phyloP scores from a whole-genome alignment of 2,888 invertebrate species.

The Xestia rhomboidea region DNA sequence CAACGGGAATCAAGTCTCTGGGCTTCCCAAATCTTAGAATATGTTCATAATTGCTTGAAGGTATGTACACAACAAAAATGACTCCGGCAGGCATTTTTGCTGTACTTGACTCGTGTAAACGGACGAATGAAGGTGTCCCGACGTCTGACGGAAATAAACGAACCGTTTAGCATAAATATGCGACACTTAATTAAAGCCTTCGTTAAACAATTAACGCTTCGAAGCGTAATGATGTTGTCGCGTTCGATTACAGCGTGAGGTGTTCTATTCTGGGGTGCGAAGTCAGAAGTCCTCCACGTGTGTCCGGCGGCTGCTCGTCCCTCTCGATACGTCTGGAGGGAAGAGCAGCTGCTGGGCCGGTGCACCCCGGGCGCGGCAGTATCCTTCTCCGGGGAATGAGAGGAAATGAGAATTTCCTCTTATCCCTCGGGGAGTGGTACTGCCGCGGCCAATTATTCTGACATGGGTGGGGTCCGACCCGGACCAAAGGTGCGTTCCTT shows the following conservation, averaged over 20 bases:
- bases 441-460: too few relatives aligned
- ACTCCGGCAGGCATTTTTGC: slow-evolving; percentile 91
- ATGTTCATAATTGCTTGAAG: slow-evolving; percentile 93
- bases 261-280: background rate
- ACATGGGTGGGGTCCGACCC: too few relatives aligned
- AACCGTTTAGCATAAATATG: slow-evolving; percentile 64
- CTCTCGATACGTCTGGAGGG: too few relatives aligned
- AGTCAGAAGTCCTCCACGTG: too few relatives aligned
- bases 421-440: too few relatives aligned
- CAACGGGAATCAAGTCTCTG: slow-evolving; percentile 76
- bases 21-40: slow-evolving; percentile 89
- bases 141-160: slow-evolving; percentile 50
- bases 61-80: slow-evolving; percentile 93
- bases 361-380: too few relatives aligned
- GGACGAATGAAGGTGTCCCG: slow-evolving; percentile 35
- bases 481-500: too few relatives aligned
- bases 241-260: slow-evolving; percentile 29
- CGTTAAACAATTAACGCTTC: slow-evolving; percentile 65
- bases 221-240: slow-evolving; percentile 54
- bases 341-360: too few relatives aligned
- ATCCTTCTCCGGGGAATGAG: too few relatives aligned
- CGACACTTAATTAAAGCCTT: slow-evolving; percentile 73
- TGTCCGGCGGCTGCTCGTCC: too few relatives aligned
- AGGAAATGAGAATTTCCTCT: too few relatives aligned
- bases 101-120: slow-evolving; percentile 18